Percentiles rank a stretch among this genome's conserved stretches.
These are phyloP conservation scores for Oppia nitens DNA, from an alignment of 1,140 invertebrate genomes.

Conservation along the genomic window DNA sequence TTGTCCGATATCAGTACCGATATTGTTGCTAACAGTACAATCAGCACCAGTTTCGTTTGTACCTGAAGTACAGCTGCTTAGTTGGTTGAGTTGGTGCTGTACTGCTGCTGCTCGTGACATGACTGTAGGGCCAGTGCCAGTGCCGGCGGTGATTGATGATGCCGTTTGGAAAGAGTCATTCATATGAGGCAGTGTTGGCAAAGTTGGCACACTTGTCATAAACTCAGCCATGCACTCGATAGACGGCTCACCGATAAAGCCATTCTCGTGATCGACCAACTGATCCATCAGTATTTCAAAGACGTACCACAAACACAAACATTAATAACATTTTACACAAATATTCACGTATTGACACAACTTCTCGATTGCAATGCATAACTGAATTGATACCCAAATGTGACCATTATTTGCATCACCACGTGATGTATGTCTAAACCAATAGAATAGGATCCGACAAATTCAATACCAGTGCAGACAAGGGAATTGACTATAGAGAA, in stretches of 20 bases:
- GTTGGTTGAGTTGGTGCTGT: constrained; percentile 28
- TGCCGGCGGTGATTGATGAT: constrained; percentile 32
- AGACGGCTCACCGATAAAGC: constrained; percentile 76
- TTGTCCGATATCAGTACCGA: background rate
- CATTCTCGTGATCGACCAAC: constrained; percentile 43
- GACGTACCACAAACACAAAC: background rate
- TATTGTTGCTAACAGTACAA: no score
- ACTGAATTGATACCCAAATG: constrained; percentile 22
- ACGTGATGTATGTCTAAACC: constrained; percentile 21
- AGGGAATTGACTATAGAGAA: no score
- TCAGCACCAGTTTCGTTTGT: no score
- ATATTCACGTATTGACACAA: background rate
- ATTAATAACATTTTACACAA: background rate
- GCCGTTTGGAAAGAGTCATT: constrained; percentile 23
- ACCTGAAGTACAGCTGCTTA: background rate
- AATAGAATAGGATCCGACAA: constrained; percentile 16
- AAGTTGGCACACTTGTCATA: no score
- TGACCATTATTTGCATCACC: constrained; percentile 23
- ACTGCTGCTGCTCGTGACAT: constrained; percentile 18
- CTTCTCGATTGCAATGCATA: constrained; percentile 10
- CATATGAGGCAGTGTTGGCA: constrained; percentile 31
- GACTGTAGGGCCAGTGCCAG: constrained; percentile 26
- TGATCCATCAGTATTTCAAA: constrained; percentile 25
- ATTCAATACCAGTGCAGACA: background rate
- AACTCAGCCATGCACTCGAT: constrained; percentile 93